These are phyloP conservation scores for Dryadula phaetusa DNA, from an alignment of 2,888 invertebrate genomes.

Conservation along the genomic window DNA sequence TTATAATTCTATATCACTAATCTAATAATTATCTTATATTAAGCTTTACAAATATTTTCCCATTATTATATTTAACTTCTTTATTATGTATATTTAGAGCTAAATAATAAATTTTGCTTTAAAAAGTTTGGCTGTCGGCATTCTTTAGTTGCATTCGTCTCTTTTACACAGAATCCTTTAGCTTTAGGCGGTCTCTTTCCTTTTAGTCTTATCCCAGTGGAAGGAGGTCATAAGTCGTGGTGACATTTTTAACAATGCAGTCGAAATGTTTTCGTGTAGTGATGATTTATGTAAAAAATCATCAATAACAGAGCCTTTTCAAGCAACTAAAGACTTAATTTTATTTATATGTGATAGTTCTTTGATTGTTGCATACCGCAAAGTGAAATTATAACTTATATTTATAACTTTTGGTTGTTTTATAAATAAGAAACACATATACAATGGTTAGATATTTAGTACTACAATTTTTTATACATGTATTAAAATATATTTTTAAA, in stretches of 20 bases:
- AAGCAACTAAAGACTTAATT: constrained; percentile 64
- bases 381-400: background rate
- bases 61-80: background rate
- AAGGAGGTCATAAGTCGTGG: constrained; percentile 81
- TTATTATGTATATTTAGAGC: background rate
- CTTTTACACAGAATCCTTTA: constrained; percentile 59
- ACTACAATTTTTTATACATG: background rate
- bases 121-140: constrained; percentile 57
- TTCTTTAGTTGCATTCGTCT: constrained; percentile 66
- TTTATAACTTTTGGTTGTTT: background rate
- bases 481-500: background rate
- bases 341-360: constrained; percentile 63
- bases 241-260: constrained; percentile 83
- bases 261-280: constrained; percentile 83
- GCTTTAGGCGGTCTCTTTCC: constrained; percentile 62
- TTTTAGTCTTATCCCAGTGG: constrained; percentile 77
- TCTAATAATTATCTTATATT: background rate
- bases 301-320: constrained; percentile 69
- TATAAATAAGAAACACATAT: too few relatives aligned
- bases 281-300: constrained; percentile 82
- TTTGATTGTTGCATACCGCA: constrained; percentile 33
- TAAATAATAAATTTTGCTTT: background rate
- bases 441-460: too few relatives aligned
- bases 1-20: background rate
- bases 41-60: background rate